Base-by-base conservation (phyloP, 2,113 vertebrate species). In the Elephas maximus region DNA sequence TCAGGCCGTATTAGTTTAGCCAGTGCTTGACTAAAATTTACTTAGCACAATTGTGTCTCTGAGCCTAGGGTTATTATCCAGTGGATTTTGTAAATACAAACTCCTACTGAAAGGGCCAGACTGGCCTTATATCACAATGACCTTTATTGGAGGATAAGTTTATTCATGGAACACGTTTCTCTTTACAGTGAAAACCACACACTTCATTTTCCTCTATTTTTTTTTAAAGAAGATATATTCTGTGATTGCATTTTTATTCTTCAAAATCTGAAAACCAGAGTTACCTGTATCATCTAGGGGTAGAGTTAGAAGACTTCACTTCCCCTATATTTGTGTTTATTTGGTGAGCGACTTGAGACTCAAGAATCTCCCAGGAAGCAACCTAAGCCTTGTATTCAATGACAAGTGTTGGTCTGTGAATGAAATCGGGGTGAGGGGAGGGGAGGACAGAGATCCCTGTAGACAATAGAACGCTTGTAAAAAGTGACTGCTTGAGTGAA, bases 1-100 rank as follows among this genome's bases (percentile, higher is more conserved):
- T 98, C 97, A 98, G 98, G 26, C 20, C 57, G 65, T 93, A 97
- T 98, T 97, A 98, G 96, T 95, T 98, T 97, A 98, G 92, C 74
- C 24, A 44, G 30, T 45, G 51, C 45, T 98, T 98, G 92, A 98
- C 78, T 97, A 98, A 98, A 98, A 98, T 98, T 98, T 98, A 48
- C 92, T 88, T 96, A 97, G 69, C 69, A 97, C 80, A 79, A 84
- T 82, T 97, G 73, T 88, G 28, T 92, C 62, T 97, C 60, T 45
- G 37, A 98, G 44, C 93, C 97, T 98, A 97, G 92, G 62, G n/a
- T 92, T 97, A 97, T 96, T 95, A 98, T 83, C 6, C 3, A 26
- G 33, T 93, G 82, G 37, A 37, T 96, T 96, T 97, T 89, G 37
- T 51, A 97, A 80, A 94, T 87, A 62, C 24, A 93, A 91, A 62